Conservation (phyloP, 2,888 invertebrate genomes). For the Drosophila antonietae region DNA sequence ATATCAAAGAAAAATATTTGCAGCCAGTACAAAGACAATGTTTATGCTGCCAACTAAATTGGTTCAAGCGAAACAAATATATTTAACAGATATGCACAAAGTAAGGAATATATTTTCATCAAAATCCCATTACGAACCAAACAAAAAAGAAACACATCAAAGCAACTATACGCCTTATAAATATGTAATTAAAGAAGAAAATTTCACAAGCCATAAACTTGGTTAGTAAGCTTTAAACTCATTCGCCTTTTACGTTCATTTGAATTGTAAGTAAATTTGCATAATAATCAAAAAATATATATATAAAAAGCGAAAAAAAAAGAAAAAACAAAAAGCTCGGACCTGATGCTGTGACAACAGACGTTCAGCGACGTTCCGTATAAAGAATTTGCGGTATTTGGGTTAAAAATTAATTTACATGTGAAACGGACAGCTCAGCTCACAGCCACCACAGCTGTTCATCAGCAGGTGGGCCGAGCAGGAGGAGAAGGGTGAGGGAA, state of each 20-base stretch:
- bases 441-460: conserved; percentile 46
- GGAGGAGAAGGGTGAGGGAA: conserved; percentile 6
- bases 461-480: conserved; percentile 8
- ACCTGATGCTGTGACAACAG: conserved; percentile 49
- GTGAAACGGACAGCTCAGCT: conserved; percentile 61
- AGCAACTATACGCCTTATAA: conserved; percentile 26
- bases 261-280: conserved; percentile 70
- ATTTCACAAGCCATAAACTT: conserved; percentile 73
- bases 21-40: neutral
- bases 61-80: neutral
- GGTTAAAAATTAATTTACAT: conserved; percentile 83
- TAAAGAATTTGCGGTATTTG: conserved; percentile 81
- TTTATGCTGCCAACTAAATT: neutral
- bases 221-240: conserved; percentile 45
- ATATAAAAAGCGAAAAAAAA: conserved; percentile 1
- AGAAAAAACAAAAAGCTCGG: conserved; percentile 22
- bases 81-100: neutral
- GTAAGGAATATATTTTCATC: neutral
- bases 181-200: conserved; percentile 40
- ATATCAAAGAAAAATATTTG: neutral
- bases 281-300: conserved; percentile 59
- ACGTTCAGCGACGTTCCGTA: conserved; percentile 51
- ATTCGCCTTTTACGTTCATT: conserved; percentile 61
- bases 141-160: conserved; percentile 11
- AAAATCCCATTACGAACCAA: neutral